phyloP scores from a whole-genome alignment of 1,140 invertebrate species.

The Pararge aegeria region DNA sequence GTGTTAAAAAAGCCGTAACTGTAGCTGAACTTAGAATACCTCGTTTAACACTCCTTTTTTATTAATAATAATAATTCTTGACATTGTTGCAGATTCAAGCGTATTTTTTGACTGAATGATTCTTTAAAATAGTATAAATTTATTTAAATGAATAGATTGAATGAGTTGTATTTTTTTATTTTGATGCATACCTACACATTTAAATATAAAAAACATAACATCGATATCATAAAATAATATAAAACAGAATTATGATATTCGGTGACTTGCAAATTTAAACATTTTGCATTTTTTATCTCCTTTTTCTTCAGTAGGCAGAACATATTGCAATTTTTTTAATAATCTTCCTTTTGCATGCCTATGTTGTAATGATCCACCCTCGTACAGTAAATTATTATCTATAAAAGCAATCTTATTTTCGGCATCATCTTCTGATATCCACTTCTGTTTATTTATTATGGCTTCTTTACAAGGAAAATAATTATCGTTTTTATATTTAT shows the following conservation, averaged over 20 bases:
- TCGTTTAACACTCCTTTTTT: no score
- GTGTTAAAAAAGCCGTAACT: no score
- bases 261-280: slow-evolving; percentile 61
- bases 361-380: slow-evolving; percentile 1
- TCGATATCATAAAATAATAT: background rate
- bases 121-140: background rate
- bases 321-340: slow-evolving; percentile 39
- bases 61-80: no score
- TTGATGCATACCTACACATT: background rate
- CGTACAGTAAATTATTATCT: slow-evolving; percentile 20
- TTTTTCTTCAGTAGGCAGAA: slow-evolving; percentile 32
- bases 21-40: no score
- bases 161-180: background rate
- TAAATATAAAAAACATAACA: background rate
- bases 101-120: slow-evolving; percentile 20
- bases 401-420: slow-evolving; percentile 17
- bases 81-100: slow-evolving; percentile 34
- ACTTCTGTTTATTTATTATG: slow-evolving; percentile 41
- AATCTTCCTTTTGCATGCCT: slow-evolving; percentile 33
- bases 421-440: slow-evolving; percentile 20
- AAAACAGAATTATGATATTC: slow-evolving; percentile 26
- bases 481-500: slow-evolving; percentile 35
- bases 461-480: slow-evolving; percentile 41
- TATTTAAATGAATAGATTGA: background rate
- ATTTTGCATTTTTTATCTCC: slow-evolving; percentile 60